Evolutionary conservation across 2,888 invertebrate species (phyloP).

Genomic region (Dasysyrphus tricinctus): DNA sequence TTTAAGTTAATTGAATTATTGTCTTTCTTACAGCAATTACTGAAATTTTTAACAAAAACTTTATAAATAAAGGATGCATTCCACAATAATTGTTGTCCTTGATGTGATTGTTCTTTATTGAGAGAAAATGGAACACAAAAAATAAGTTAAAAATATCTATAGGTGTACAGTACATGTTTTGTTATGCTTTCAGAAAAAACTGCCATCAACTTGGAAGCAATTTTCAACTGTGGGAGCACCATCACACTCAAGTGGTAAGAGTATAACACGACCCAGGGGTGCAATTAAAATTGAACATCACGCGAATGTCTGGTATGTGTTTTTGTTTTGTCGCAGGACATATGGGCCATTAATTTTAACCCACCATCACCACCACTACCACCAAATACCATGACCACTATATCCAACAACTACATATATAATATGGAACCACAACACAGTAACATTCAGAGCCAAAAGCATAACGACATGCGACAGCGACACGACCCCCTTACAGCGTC

Average conservation of each 20-base stretch:
- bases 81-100: not conserved
- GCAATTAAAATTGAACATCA: constrained; percentile 72
- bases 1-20: not conserved
- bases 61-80: constrained; percentile 2
- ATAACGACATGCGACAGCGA: constrained; percentile 25
- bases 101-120: constrained; percentile 39
- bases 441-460: constrained; percentile 32
- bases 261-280: constrained; percentile 64
- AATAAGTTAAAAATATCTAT: not conserved
- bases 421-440: constrained; percentile 19
- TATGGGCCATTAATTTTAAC: constrained; percentile 66
- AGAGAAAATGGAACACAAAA: constrained; percentile 18
- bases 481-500: constrained; percentile 16
- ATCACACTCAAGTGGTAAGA: constrained; percentile 49
- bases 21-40: constrained; percentile 7
- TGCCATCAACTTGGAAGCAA: constrained; percentile 43
- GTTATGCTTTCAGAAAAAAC: constrained; percentile 5
- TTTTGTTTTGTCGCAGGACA: constrained; percentile 65
- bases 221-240: constrained; percentile 34
- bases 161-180: not conserved
- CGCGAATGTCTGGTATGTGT: constrained; percentile 42
- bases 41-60: not conserved
- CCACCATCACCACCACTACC: constrained; percentile 2
- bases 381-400: constrained; percentile 12
- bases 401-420: constrained; percentile 35